Evolutionary conservation across 2,888 invertebrate genomes (phyloP), one percentile per base, ranked within the genome.

Genomic region (Ophioninae sp.): DNA sequence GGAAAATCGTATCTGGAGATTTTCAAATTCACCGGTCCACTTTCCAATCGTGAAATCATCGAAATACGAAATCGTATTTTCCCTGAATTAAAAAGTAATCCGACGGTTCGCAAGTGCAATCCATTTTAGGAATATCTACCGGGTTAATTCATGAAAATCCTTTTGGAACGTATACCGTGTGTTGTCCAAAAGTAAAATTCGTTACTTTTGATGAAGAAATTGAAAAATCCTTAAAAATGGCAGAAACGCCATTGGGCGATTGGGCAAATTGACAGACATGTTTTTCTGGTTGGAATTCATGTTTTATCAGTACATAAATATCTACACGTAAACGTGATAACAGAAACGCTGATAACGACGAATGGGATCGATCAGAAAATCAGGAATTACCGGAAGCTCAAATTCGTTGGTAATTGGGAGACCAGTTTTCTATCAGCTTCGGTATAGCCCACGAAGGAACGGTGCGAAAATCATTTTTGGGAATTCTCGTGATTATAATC

Each of bases 381-480:
- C 63, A 41, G 56, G 61, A 79, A 73, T 69, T 65, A 83, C 65
- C 59, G 65, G 23, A 39, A 41, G 44, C n/a, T 44, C 30, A 73
- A 63, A 73, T 63, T 6, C 10, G 30, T 44, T 7, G 5, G 13
- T 8, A 59, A 56, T 17, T 6, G 6, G 3, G 17, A 61, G 10
- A 44, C 44, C 0, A 13, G 44, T 44, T 44, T 44, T 9, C 44
- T 3, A 7, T 44, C 3, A 13, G 13, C 13, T 9, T 9, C 41
- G 41, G 41, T 41, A 41, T 9, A 41, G 41, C 44, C 10, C 63
- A 63, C 17, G 39, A 30, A 13, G 59, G 23, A 56, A 67, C 51
- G 23, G 68, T 22, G 61, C 10, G 76, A 65, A 56, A 59, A 75
- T 84, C 58, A 83, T 84, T 84, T 79, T 84, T 84, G 56, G 61